Evolutionary conservation across 2,113 vertebrate genomes (phyloP).

Genomic region (Osmerus mordax): DNA sequence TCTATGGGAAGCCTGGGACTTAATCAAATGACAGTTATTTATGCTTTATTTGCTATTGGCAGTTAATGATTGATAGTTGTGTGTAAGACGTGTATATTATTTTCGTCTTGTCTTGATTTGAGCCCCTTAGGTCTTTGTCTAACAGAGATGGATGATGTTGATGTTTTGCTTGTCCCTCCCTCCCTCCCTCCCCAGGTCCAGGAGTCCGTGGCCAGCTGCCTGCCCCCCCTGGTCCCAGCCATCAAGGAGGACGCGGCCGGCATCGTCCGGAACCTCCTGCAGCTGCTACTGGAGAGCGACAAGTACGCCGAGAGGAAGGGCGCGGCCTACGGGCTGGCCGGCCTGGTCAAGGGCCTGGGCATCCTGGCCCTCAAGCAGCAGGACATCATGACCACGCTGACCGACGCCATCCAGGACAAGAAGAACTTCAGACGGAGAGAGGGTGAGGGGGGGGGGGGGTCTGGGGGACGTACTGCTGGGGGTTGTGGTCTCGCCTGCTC

Average conservation of each 20-base stretch:
- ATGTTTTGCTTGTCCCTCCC: neutral
- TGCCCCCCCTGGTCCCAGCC: conserved; percentile 93
- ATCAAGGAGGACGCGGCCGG: conserved; percentile 94
- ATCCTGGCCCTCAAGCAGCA: conserved; percentile 97
- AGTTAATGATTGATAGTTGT: no score
- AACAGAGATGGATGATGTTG: neutral
- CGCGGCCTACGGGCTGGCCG: conserved; percentile 91
- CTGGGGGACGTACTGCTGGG: conserved; percentile 44
- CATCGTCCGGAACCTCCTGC: conserved; percentile 91
- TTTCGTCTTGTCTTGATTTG: no score
- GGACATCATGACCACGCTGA: conserved; percentile 95
- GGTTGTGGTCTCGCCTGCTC: neutral
- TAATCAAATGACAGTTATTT: neutral
- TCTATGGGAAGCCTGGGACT: neutral
- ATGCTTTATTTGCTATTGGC: no score
- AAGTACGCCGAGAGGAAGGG: conserved; percentile 96
- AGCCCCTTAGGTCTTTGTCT: no score
- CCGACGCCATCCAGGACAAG: conserved; percentile 97
- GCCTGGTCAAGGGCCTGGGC: conserved; percentile 93
- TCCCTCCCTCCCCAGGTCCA: conserved; percentile 81
- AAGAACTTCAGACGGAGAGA: conserved; percentile 86
- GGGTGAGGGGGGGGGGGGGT: no score
- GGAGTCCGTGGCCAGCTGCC: conserved; percentile 92
- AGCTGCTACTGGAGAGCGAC: conserved; percentile 93
- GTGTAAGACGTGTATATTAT: no score